Percentiles rank a stretch among this genome's conserved stretches.
Evolutionary conservation across 2,888 invertebrate species (phyloP).

Genomic region (Tolmerus cingulatus): DNA sequence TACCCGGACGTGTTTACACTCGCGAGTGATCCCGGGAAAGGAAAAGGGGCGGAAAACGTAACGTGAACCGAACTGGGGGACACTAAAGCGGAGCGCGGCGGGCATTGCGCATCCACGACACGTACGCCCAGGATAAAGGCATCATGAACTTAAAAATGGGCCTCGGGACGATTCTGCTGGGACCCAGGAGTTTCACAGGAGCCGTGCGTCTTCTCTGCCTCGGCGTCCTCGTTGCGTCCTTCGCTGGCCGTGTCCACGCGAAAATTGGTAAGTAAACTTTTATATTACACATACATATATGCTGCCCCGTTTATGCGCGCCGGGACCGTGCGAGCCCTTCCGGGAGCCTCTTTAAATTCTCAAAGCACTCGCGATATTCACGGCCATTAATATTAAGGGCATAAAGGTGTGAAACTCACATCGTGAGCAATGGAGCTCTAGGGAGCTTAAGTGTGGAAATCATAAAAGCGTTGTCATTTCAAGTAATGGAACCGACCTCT

Average conservation of each 20-base stretch:
- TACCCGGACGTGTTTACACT: slow-evolving; percentile 43
- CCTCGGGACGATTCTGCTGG: neutral
- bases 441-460: neutral
- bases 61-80: neutral
- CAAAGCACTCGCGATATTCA: neutral
- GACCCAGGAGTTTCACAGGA: neutral
- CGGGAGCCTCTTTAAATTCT: neutral
- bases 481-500: neutral
- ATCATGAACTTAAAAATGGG: slow-evolving; percentile 39
- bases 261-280: slow-evolving; percentile 45
- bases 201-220: slow-evolving; percentile 35
- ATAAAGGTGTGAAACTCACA: neutral
- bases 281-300: neutral
- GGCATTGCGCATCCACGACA: slow-evolving; percentile 36
- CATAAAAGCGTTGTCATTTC: neutral
- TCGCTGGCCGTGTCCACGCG: slow-evolving; percentile 39
- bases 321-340: neutral
- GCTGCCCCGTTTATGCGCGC: neutral
- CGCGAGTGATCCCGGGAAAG: neutral
- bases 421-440: neutral
- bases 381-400: neutral
- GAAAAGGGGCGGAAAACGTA: neutral
- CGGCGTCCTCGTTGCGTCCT: slow-evolving; percentile 29
- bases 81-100: slow-evolving; percentile 23
- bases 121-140: slow-evolving; percentile 29